Evolutionary conservation across 2,797 vertebrate species (phyloP), one percentile per base, ranked within the genome.

Genomic region (Phrynocephalus forsythii): DNA sequence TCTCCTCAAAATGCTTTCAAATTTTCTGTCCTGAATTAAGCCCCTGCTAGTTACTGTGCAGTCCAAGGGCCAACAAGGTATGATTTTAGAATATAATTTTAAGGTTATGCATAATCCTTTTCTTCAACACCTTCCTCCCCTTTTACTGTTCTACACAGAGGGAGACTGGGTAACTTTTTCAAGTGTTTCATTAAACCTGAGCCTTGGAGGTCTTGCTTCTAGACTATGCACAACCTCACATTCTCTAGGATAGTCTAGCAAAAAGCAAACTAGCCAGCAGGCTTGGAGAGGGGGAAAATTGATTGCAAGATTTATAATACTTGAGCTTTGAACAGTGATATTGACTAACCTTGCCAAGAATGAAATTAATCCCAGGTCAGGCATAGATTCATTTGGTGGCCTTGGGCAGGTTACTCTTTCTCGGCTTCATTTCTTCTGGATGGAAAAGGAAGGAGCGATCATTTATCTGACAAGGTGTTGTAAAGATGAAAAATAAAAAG

Each of bases 321-420:
- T 66, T 76, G 83, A 77, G 83, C 56, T 85, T 66, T 85, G 60
- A 85, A n/a, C 24, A 66, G 72, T 63, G 52, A 75, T 84, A 84
- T 84, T 84, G 83, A 84, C 24, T 63, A 63, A 75, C 71, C 52
- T 75, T 75, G 71, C 71, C 71, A 63, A 84, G 83, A 84, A 75
- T 84, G 71, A 84, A 63, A 44, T 84, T 84, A 84, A 84, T 84
- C 83, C 82, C 50, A 33, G 22, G n/a, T 73, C 50, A 83, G 48
- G 75, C 83, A 75, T 63, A 75, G 71, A 63, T 75, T 63, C 24
- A 38, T 52, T 75, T 84, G 52, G 20, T 38, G 48, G 71, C 83
- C 71, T 84, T 63, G 52, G 71, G 71, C 83, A 84, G 30, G 83
- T 63, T 84, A 75, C 83, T 75, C 2, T 72, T 50, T 83, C 48